A percentile compares a stretch with the other conserved stretches of the same genome.
Evolutionary conservation across 2,113 vertebrate genomes (phyloP).

Genomic region (Psilopsiagon aurifrons): DNA sequence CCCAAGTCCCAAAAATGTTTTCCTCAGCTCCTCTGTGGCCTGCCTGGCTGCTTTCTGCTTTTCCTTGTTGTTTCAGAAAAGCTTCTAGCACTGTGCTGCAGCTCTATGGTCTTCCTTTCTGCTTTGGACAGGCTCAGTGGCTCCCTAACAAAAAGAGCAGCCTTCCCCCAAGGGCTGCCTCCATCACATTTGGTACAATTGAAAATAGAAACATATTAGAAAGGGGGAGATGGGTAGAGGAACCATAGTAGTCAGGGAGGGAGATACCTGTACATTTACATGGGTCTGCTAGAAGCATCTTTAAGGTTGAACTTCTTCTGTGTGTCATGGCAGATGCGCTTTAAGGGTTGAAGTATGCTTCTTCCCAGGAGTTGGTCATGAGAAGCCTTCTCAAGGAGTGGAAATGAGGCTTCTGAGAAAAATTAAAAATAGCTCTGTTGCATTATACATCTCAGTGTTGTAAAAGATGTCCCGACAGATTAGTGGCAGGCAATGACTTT

Average conservation of each 20-base stretch:
- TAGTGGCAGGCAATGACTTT: background rate
- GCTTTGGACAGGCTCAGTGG: background rate
- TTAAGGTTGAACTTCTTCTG: background rate
- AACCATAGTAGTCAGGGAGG: background rate
- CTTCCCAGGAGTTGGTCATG: background rate
- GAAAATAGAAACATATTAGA: background rate
- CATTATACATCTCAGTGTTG: background rate
- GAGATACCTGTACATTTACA: background rate
- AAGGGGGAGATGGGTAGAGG: background rate
- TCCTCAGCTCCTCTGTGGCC: background rate
- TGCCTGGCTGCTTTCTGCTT: background rate
- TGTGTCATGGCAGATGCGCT: background rate
- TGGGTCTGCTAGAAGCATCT: background rate
- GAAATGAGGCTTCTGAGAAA: background rate
- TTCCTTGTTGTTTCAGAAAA: background rate
- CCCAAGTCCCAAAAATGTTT: background rate
- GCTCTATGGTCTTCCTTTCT: background rate
- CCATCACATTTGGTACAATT: fast-evolving
- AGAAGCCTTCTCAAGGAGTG: background rate
- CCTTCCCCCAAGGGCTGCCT: background rate
- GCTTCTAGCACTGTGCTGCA: background rate
- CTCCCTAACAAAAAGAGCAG: background rate
- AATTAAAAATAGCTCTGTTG: background rate
- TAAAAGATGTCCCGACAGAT: background rate
- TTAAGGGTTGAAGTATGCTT: background rate